Evolutionary conservation across 2,888 invertebrate genomes (phyloP), one percentile per base, ranked within the genome.

Genomic region (Boloria selene): DNA sequence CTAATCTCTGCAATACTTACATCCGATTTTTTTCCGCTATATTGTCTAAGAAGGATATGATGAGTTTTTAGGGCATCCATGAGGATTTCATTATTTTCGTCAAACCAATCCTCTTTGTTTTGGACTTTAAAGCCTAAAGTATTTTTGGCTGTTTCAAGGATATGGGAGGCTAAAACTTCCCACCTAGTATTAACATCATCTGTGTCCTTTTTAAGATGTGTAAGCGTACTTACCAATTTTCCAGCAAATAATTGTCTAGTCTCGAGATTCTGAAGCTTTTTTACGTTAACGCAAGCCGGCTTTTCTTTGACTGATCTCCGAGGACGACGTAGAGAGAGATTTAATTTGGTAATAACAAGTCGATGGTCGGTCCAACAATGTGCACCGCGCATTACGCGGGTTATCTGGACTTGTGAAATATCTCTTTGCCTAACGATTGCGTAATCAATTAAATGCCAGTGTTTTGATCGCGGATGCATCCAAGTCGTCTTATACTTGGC

Each of bases 381-480:
- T n/a, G 74, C 73, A 31, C 73, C 74, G 2, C 76, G 72, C 74
- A 74, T 74, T 7, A 67, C 74, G 4, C 74, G 70, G 6, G 76
- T 77, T 13, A 75, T 47, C 7, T 22, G 67, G 1, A 77, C 74
- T 17, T 74, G 70, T 4, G 60, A 50, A 1, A 74, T 10, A 22
- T 75, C 72, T 17, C 56, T 22, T 47, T 69, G 71, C 7, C 72
- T 44, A 0, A 72, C 68, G 6, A 74, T 70, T 1, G 67, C 70
- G 47, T 74, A 67, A 38, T 74, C 72, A 1, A 74, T 69, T 7
- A 75, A 50, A 50, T 75, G 75, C 73, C 74, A 75, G 52, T 77
- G 74, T 45, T 70, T 72, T 4, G 76, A 77, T 42, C 75, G 59
- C 5, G 75, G 75, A 26, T 78, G 74, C 77, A 75, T 76, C 74